These are phyloP conservation scores for Fistularia tabacaria DNA, from an alignment of 2,797 vertebrate species.

Conservation along the genomic window DNA sequence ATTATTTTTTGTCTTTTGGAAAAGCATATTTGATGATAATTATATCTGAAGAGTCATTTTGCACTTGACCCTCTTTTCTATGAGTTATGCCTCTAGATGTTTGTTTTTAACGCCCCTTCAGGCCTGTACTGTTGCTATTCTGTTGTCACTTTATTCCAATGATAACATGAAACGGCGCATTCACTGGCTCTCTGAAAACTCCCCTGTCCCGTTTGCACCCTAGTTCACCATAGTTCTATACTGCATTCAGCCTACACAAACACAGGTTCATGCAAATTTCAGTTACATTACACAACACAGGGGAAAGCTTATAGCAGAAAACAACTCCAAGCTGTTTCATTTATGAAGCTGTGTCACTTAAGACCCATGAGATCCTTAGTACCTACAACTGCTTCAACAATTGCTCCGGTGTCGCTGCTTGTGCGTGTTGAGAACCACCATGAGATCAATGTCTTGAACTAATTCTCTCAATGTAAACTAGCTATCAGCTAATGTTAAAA, in stretches of 20 bases:
- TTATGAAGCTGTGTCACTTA: slow-evolving; percentile 47
- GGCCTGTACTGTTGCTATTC: too few relatives aligned
- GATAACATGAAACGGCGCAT: too few relatives aligned
- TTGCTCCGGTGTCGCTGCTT: slow-evolving; percentile 19
- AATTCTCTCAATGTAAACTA: slow-evolving; percentile 41
- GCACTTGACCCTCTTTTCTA: too few relatives aligned
- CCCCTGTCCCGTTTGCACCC: too few relatives aligned
- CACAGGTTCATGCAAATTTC: not conserved
- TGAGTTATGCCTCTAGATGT: too few relatives aligned
- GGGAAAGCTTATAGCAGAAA: slow-evolving; percentile 28
- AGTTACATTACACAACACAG: slow-evolving; percentile 30
- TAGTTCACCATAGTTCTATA: too few relatives aligned
- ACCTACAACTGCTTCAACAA: slow-evolving; percentile 40
- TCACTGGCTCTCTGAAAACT: too few relatives aligned
- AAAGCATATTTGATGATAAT: too few relatives aligned
- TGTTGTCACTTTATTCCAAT: too few relatives aligned
- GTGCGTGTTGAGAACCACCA: not conserved
- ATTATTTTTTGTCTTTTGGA: too few relatives aligned
- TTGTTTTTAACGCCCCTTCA: too few relatives aligned
- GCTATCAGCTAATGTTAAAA: slow-evolving; percentile 1
- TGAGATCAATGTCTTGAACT: slow-evolving; percentile 57
- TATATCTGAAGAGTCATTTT: too few relatives aligned
- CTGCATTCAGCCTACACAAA: slow-evolving; percentile 27
- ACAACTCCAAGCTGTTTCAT: slow-evolving; percentile 17
- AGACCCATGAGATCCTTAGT: slow-evolving; percentile 58